A percentile compares a stretch with the other conserved stretches of the same genome.
Conservation (phyloP, 2,888 invertebrate genomes). For the Cosmia pyralina region DNA sequence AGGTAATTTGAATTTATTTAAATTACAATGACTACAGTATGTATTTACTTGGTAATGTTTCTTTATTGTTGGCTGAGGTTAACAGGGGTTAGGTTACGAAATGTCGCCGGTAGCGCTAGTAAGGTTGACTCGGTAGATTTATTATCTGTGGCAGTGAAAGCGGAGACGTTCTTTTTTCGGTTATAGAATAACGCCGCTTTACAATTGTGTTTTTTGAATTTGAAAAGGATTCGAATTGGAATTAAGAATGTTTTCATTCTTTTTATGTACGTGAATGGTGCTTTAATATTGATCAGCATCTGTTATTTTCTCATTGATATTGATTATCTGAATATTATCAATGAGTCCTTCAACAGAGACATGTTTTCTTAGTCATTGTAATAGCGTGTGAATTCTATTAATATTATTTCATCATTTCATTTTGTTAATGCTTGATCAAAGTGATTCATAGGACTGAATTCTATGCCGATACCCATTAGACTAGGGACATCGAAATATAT, state of each 20-base stretch:
- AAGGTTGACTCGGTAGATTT: constrained; percentile 59
- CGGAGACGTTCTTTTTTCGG: constrained; percentile 55
- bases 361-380: background rate
- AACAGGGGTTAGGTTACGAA: constrained; percentile 84
- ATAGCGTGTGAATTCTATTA: background rate
- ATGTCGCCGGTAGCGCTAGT: constrained; percentile 67
- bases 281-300: background rate
- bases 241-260: background rate
- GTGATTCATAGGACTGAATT: background rate
- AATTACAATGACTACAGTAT: constrained; percentile 83
- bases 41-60: constrained; percentile 86
- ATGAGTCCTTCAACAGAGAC: background rate
- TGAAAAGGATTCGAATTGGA: constrained; percentile 22
- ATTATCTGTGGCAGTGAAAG: constrained; percentile 64
- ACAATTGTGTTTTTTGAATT: constrained; percentile 31
- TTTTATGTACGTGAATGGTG: constrained; percentile 17
- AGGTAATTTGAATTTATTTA: constrained; percentile 87
- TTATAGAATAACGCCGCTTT: constrained; percentile 36
- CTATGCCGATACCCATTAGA: background rate
- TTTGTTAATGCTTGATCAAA: background rate
- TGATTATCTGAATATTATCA: background rate
- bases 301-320: constrained; percentile 5
- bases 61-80: constrained; percentile 81
- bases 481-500: background rate
- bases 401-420: background rate